Base-by-base conservation (phyloP, 2,797 vertebrate species). In the Cynopterus sphinx region DNA sequence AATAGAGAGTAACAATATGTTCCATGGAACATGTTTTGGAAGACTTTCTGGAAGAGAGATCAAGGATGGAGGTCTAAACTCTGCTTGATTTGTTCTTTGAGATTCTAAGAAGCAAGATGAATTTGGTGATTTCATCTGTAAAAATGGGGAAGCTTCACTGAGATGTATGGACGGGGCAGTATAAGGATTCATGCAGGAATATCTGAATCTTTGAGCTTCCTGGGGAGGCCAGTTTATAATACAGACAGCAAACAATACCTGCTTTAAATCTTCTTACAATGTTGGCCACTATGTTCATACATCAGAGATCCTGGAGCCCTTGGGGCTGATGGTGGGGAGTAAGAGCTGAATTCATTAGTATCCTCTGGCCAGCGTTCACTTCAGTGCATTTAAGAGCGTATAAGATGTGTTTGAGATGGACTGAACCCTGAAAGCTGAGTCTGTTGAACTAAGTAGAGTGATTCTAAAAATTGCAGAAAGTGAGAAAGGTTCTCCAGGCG, bases 61-160 rank as follows among this genome's bases (percentile, higher is more conserved):
- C 19, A 2, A 26, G 36, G 43, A 71, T 21, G 67, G 19, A 75
- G 26, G 17, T 78, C 59, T 22, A 31, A 43, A 31, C 15, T 43
- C 49, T 26, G n/a, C 16, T 46, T 78, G 87, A 15, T 21, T n/a
- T 43, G 36, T 68, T 59, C 43, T 93, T 70, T 73, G 81, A 36
- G 39, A 26, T 67, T 59, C 78, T 75, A 26, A 85, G 55, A 71
- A 79, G 26, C 13, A 3, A 36, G 26, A n/a, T 15, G 9, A 33
- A 21, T 59, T 31, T 8, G 3, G 46, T 31, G 26, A 33, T 87
- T 74, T 75, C 57, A 1, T 31, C 31, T 71, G 4, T 26, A 57
- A 73, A 73, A 61, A 43, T 22, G 46, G 26, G 9, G 11, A 22
- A 6, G 28, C n/a, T 81, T 84, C n/a, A 9, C 28, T 28, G 33